Evolutionary conservation across 2,113 vertebrate genomes (phyloP).

Genomic region (Tetraodon nigroviridis): DNA sequence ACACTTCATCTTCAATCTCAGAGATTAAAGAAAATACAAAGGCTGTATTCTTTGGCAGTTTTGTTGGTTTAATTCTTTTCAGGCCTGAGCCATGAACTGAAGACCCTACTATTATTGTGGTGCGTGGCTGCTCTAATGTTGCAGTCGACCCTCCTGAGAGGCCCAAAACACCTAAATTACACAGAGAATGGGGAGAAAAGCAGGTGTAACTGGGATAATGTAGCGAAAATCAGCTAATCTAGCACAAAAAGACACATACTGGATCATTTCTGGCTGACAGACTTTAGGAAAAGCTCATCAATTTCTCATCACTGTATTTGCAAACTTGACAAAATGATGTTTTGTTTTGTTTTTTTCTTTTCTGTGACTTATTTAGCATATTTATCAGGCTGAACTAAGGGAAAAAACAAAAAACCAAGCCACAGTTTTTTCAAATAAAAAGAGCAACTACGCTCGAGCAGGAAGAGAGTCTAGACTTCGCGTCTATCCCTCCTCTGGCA

Average conservation of each 20-base stretch:
- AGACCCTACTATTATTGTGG: no score
- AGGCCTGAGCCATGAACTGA: no score
- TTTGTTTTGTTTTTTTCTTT: neutral
- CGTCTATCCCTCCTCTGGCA: constrained; percentile 29
- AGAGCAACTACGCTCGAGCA: constrained; percentile 13
- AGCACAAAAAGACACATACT: no score
- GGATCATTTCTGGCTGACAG: constrained; percentile 23
- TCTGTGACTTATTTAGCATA: constrained; percentile 1
- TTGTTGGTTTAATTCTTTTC: no score
- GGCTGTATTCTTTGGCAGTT: no score
- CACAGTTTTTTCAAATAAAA: constrained; percentile 29
- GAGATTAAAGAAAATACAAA: no score
- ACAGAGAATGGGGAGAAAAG: no score
- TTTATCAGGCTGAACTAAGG: constrained; percentile 5
- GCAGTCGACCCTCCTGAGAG: no score
- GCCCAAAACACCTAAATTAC: no score
- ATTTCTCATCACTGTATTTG: constrained; percentile 5
- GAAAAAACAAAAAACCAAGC: constrained; percentile 9
- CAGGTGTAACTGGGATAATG: neutral
- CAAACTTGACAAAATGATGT: neutral
- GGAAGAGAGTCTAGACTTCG: constrained; percentile 18
- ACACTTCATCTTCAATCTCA: no score
- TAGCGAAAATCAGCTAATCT: neutral
- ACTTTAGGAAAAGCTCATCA: constrained; percentile 23
- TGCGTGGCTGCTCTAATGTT: no score